Base-by-base conservation (phyloP, 2,797 vertebrate genomes). In the Oreochromis mossambicus region DNA sequence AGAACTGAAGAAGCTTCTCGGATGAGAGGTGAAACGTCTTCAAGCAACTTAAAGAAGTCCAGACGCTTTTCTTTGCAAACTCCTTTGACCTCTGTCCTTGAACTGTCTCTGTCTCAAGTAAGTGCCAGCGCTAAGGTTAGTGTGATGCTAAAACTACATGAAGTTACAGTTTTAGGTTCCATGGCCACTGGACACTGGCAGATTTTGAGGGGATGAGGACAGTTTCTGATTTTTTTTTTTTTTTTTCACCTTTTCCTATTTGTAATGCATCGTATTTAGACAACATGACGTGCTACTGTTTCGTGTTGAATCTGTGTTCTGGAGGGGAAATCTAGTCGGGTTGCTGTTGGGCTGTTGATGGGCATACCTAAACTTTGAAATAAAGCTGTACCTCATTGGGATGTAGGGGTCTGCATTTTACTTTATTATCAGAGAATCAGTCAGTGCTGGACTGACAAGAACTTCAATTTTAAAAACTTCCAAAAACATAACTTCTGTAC, bases 331-430 rank as follows among this genome's bases (percentile, higher is more conserved):
- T 61, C 46, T 75, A 26, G 81, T 52, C 43, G 66, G 66, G 77
- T 87, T 55, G 55, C 66, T 73, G 55, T 13, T 43, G 46, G 77
- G 75, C 63, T 70, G 77, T 81, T 80, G 41, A 19, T 61, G 54
- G 55, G 80, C 80, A 87, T 85, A 87, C 41, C 87, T 77, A 46
- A 85, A 88, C 75, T 93, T 92, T 93, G 89, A 93, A 96, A 95
- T 95, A 96, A 95, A 95, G 89, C 89, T 93, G 90, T 92, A 88
- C 86, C 86, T 88, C 88, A 86, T 80, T 21, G 14, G 76, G 73
- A 89, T 24, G 5, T 26, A 66, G 38, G 63, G 54, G 19, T 79
- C 6, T 12, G 63, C 54, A 21, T 82, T 78, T 86, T 58, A 5
- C 52, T 88, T 68, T 29, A 13, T 21, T 36, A 13, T 70, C 5